phyloP scores from a whole-genome alignment of 2,888 invertebrate genomes.

The Volucella zonaria region DNA sequence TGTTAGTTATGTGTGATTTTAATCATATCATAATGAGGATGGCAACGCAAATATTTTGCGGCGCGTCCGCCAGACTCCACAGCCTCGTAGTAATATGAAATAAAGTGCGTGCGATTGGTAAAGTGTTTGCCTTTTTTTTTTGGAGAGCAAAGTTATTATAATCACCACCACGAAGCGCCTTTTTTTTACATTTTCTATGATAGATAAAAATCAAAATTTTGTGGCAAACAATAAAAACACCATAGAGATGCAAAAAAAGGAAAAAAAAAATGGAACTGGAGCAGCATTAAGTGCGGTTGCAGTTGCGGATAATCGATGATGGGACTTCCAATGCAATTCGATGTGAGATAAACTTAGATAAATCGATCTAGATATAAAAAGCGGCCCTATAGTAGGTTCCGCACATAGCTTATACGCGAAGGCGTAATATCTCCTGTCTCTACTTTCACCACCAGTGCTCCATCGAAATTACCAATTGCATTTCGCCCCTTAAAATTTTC shows the following conservation, averaged over 20 bases:
- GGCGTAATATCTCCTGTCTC: too few relatives aligned
- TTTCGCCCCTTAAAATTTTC: too few relatives aligned
- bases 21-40: slow-evolving; percentile 66
- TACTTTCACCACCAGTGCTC: too few relatives aligned
- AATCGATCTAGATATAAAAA: too few relatives aligned
- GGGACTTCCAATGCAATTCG: too few relatives aligned
- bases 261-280: too few relatives aligned
- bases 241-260: neutral
- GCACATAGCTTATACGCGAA: too few relatives aligned
- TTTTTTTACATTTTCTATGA: neutral
- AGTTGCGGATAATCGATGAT: too few relatives aligned
- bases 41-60: slow-evolving; percentile 64
- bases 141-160: neutral
- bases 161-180: neutral
- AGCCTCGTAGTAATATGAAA: slow-evolving; percentile 15
- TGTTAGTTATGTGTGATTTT: slow-evolving; percentile 63
- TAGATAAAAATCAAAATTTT: neutral
- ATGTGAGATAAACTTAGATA: too few relatives aligned
- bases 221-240: neutral
- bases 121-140: slow-evolving; percentile 10
- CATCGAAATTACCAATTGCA: too few relatives aligned
- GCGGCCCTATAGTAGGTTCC: too few relatives aligned
- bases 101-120: neutral
- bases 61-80: neutral
- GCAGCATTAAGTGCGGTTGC: too few relatives aligned